Evolutionary conservation across 2,888 invertebrate species (phyloP), one percentile per base, ranked within the genome.

Genomic region (Chorisops tibialis): DNA sequence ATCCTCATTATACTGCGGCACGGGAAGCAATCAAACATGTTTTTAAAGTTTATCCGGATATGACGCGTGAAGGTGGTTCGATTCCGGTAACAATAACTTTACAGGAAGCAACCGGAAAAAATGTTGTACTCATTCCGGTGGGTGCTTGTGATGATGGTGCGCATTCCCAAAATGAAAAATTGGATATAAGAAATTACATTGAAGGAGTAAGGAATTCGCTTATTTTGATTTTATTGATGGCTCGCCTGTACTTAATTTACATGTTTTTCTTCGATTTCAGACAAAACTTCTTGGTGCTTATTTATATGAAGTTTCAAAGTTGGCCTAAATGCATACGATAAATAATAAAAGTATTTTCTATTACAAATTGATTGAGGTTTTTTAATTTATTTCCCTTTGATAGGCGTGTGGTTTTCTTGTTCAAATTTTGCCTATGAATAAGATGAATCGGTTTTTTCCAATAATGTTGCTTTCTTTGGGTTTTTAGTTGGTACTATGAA

Each of bases 131-230:
- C 66, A 82, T 99, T 68, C 98, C 98, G 1, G 90, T 99, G 76
- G 98, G 98, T 51, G 88, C 92, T 61, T 72, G 72, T 62, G 97
- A 98, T 79, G 99, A 99, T 79, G 97, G 97, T 70, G 97, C 98
- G 63, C 99, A 99, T 81, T 96, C 96, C n/a, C 95, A 98, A 81
- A 98, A 99, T 81, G 98, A 99, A 81, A 99, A 99, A 79, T 83
- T 99, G 70, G 89, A 97, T 80, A 81, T 91, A 64, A 83, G 86
- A 67, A 97, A 97, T 80, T 97, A 96, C 72, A 91, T 97, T 68
- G 87, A 94, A 79, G 97, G 97, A 71, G 95, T 93, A 79, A 84
- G 87, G 69, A 18, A 52, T 21, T 47, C 21, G 47, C 1, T 21
- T 50, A 16, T 37, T 37, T 11, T 37, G 37, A 9, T 37, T 37